Evolutionary conservation across 2,113 vertebrate genomes (phyloP).

Genomic region (Caranx melampygus): DNA sequence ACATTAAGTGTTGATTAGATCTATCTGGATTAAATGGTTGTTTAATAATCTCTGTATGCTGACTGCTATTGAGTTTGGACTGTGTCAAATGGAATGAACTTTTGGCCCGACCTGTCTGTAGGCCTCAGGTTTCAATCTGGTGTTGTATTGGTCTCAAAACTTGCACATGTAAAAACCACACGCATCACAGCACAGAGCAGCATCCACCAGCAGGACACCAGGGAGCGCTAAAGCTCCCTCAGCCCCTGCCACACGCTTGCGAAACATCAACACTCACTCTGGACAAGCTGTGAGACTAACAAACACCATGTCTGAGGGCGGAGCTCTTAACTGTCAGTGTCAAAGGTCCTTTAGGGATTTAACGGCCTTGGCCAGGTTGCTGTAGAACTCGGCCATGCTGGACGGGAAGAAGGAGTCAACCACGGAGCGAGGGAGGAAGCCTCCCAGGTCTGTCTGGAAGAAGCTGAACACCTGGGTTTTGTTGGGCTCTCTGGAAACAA

Average conservation of each 20-base stretch:
- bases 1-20: neutral
- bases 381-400: constrained; percentile 92
- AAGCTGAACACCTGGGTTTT: constrained; percentile 90
- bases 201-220: too few relatives aligned
- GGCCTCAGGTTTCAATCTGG: neutral
- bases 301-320: too few relatives aligned
- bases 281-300: too few relatives aligned
- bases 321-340: constrained; percentile 11
- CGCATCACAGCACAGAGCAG: too few relatives aligned
- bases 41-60: neutral
- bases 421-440: constrained; percentile 90
- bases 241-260: too few relatives aligned
- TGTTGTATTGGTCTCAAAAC: too few relatives aligned
- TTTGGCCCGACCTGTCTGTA: neutral
- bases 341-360: constrained; percentile 82
- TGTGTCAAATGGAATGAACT: constrained; percentile 24
- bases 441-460: constrained; percentile 96
- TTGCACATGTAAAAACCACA: too few relatives aligned
- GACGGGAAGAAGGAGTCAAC: constrained; percentile 96
- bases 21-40: neutral
- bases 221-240: too few relatives aligned
- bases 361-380: constrained; percentile 88
- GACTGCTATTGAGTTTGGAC: constrained; percentile 6
- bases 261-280: too few relatives aligned
- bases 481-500: constrained; percentile 85